These are phyloP conservation scores for Nasonovia ribisnigri DNA, from an alignment of 2,888 invertebrate species.

Conservation along the genomic window DNA sequence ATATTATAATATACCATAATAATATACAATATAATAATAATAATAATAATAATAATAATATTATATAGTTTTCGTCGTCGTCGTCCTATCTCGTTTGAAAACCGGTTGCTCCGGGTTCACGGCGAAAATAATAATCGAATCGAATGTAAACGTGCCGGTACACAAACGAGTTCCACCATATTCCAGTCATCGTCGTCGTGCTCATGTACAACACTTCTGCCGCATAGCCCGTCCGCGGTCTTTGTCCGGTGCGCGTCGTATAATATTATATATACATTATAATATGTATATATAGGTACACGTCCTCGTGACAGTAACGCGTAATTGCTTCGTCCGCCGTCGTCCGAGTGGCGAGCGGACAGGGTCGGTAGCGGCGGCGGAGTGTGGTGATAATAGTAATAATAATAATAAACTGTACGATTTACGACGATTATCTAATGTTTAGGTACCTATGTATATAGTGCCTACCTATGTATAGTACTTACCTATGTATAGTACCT, in stretches of 20 bases:
- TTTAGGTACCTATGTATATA: background rate
- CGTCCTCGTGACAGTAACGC: background rate
- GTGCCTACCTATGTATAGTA: no score
- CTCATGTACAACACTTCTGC: background rate
- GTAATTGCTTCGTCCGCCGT: slow-evolving; percentile 41
- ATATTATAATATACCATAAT: slow-evolving; percentile 20
- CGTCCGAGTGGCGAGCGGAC: background rate
- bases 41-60: slow-evolving; percentile 34
- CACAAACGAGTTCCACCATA: slow-evolving; percentile 42
- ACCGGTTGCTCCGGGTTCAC: slow-evolving; percentile 37
- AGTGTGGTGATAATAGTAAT: background rate
- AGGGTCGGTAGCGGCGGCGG: background rate
- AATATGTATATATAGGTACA: background rate
- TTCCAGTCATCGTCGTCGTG: slow-evolving; percentile 18
- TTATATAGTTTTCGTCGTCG: slow-evolving; percentile 40
- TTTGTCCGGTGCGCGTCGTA: slow-evolving; percentile 1
- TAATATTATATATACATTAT: background rate
- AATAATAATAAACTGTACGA: slow-evolving; percentile 30
- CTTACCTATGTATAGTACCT: no score
- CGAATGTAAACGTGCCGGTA: background rate
- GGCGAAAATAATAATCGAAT: slow-evolving; percentile 50
- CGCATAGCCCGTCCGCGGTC: slow-evolving; percentile 20
- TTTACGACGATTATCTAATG: slow-evolving; percentile 28
- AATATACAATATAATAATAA: background rate
- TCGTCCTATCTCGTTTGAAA: slow-evolving; percentile 27